Base-by-base conservation (phyloP, 2,797 vertebrate species). In the Argentina silus region DNA sequence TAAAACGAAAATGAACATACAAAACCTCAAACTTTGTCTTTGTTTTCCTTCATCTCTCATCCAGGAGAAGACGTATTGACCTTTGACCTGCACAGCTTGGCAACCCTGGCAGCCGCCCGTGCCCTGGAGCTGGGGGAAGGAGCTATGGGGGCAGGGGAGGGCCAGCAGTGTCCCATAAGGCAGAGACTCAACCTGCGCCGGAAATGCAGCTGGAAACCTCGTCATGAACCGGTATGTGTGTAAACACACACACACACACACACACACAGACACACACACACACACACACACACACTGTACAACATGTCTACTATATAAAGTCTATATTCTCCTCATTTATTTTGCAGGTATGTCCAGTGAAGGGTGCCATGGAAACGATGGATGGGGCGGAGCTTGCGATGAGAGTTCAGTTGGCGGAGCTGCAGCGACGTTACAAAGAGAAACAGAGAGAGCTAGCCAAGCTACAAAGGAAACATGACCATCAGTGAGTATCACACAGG, bases 381-480 rank as follows among this genome's bases (percentile, higher is more conserved):
- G 96, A 96, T 88, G 95, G 95, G 8, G 96, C 96, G 90, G 97
- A 98, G 92, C 93, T 98, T 88, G 94, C 96, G 85, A 96, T 98
- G 96, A 93, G 97, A 23, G 89, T 98, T 92, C 96, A 93, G 84
- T 91, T 99, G 89, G 97, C 96, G 0, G 97, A 97, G 87, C 92
- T 99, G 74, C 97, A 99, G 92, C 89, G 95, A 51, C 94, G 95
- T 80, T 98, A 98, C 90, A 98, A 97, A 93, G 96, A 99, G 90
- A 98, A 98, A 88, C 97, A 98, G 93, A 95, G 96, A 84, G 97
- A 99, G 92, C 93, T 98, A 89, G 96, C 94, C 76, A 97, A 97
- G 83, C 93, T 98, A 90, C 96, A 98, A 90, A 95, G 96, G 87
- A 95, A 96, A 85, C 96, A 96, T 0, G 97, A 98, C 90, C 96